Conservation (phyloP, 1,140 invertebrate genomes). For the Brachionus calyciflorus region DNA sequence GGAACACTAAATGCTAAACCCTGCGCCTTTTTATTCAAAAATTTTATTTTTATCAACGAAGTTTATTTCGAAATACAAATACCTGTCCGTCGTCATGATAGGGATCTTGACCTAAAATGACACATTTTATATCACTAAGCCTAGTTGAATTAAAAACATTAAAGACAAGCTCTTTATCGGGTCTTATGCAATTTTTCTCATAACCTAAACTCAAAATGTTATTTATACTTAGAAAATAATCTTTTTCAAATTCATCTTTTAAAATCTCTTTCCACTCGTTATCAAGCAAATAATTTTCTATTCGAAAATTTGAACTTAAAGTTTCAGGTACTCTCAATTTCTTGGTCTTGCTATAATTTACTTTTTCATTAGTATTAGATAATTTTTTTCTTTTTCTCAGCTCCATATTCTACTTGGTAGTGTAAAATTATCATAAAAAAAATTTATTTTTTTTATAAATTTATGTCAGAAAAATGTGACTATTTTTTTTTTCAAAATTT, state of each 20-base stretch:
- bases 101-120: constrained; percentile 47
- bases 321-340: not conserved
- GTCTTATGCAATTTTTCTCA: not conserved
- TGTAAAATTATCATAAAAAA: not conserved
- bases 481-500: too few species aligned
- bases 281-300: constrained; percentile 24
- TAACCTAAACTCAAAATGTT: not conserved
- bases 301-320: not conserved
- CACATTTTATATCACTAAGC: constrained; percentile 22
- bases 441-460: not conserved
- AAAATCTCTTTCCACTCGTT: not conserved
- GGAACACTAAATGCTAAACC: constrained; percentile 39
- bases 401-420: not conserved
- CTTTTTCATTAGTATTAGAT: not conserved
- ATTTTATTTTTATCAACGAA: not conserved
- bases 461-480: not conserved
- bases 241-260: constrained; percentile 9
- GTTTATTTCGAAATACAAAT: not conserved
- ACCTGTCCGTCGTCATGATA: constrained; percentile 45
- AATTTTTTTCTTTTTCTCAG: constrained; percentile 21
- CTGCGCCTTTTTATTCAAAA: not conserved
- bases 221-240: constrained; percentile 39
- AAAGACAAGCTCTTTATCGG: constrained; percentile 46
- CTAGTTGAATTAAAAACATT: constrained; percentile 23
- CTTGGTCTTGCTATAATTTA: not conserved